phyloP scores from a whole-genome alignment of 2,113 vertebrate genomes.

The Progne subis region DNA sequence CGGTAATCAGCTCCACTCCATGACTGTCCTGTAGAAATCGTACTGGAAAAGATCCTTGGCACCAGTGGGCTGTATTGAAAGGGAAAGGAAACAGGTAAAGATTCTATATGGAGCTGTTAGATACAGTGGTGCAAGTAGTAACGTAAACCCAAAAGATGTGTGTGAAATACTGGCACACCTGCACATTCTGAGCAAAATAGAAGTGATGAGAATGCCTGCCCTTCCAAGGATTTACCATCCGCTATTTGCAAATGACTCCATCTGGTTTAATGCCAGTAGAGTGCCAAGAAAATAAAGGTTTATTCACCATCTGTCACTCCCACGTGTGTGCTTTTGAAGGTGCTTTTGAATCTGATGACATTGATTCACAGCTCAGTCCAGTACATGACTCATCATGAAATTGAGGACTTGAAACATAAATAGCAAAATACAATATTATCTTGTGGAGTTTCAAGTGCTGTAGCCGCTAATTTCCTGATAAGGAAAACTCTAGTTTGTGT shows the following conservation, averaged over 20 bases:
- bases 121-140: neutral
- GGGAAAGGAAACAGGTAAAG: neutral
- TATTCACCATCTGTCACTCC: conserved; percentile 3
- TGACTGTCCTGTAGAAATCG: neutral
- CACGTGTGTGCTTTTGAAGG: neutral
- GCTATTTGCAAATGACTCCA: neutral
- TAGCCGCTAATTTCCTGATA: neutral
- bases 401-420: neutral
- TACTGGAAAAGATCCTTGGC: neutral
- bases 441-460: neutral
- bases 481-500: neutral
- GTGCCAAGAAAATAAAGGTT: conserved; percentile 8
- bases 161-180: neutral
- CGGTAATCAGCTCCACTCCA: rapidly evolving
- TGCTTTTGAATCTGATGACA: neutral
- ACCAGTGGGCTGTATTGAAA: neutral
- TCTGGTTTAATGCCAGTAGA: conserved; percentile 8
- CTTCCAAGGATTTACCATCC: neutral
- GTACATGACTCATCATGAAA: neutral
- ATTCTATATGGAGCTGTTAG: neutral
- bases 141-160: neutral
- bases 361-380: neutral
- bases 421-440: neutral
- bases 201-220: neutral
- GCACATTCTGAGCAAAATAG: neutral